phyloP scores from a whole-genome alignment of 2,888 invertebrate species.

The Chloromyia formosa region DNA sequence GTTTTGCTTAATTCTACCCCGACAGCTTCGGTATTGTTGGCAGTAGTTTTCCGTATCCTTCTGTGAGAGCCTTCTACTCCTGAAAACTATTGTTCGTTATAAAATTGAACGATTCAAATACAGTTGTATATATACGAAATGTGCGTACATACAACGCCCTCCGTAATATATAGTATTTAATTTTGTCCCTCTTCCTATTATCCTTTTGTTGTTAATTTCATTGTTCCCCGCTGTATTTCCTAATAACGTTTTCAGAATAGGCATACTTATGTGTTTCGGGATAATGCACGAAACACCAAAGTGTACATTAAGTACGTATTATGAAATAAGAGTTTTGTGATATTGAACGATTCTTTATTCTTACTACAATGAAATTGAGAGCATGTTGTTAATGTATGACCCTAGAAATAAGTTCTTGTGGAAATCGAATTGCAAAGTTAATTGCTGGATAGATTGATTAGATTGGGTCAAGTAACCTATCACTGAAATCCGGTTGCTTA shows the following conservation, averaged over 20 bases:
- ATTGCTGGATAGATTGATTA: too few species aligned
- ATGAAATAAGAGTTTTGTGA: background rate
- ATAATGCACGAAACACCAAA: background rate
- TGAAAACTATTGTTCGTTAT: constrained; percentile 6
- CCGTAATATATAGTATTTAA: background rate
- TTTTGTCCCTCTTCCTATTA: background rate
- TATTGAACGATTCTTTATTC: background rate
- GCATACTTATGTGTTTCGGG: too few species aligned
- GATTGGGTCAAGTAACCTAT: too few species aligned
- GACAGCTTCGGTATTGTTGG: background rate
- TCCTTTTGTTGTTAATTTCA: constrained; percentile 7
- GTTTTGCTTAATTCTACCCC: constrained; percentile 2
- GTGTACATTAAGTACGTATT: constrained; percentile 13
- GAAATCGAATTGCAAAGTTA: too few species aligned
- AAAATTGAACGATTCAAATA: background rate
- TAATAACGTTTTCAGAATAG: too few species aligned
- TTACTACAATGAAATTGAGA: constrained; percentile 11
- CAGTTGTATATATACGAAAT: background rate
- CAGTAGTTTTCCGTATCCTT: background rate
- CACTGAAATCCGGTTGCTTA: too few species aligned
- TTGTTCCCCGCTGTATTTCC: background rate
- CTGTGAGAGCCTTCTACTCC: background rate
- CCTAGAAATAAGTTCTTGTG: too few species aligned
- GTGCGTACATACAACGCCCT: background rate
- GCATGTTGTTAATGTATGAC: too few species aligned